Base-by-base conservation (phyloP, 2,888 invertebrate species). In the Xylota sylvarum region DNA sequence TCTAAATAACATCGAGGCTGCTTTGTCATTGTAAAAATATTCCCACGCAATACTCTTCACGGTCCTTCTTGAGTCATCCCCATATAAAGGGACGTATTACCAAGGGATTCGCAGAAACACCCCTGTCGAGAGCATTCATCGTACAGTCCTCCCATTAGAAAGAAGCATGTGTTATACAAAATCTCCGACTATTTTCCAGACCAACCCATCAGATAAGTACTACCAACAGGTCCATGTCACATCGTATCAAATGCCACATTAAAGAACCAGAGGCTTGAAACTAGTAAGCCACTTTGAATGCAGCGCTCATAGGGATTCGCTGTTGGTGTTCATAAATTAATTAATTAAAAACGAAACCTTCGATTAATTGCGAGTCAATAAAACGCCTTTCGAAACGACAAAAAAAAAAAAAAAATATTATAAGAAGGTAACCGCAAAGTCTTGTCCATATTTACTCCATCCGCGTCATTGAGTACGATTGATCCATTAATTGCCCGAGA, bases 241-340 rank as follows among this genome's bases (percentile, higher is more conserved):
- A 23, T 23, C n/a, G 14, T 19, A 65, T 35, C 35, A 35, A 48
- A 32, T 5, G n/a, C 2, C 40, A 37, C 35, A 12, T 40, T 1
- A 46, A 17, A 2, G 17, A 17, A 32, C 35, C 10, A 7, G n/a
- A 10, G n/a, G 30, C 14, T 43, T 1, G 43, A 43, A 40, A 40
- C 40, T n/a, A 40, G 12, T 64, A 5, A 35, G 27, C 67, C 23
- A 60, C 64, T 86, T 58, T 30, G 62, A 67, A 86, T 82, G 52
- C 86, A 86, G 35, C 23, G 14, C 72, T 43, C 67, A 69, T 78
- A 78, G 56, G 50, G 48, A 12, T 50, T 43, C 62, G 40, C 86
- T 86, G 82, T 86, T 77, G 72, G 56, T 78, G 67, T 83, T 87
- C 87, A 83, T 87, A 87, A 83, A 87, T 87, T 70, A 87, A 83